Evolutionary conservation across 2,888 invertebrate genomes (phyloP).

Genomic region (Lepidocyrtinus sp.): DNA sequence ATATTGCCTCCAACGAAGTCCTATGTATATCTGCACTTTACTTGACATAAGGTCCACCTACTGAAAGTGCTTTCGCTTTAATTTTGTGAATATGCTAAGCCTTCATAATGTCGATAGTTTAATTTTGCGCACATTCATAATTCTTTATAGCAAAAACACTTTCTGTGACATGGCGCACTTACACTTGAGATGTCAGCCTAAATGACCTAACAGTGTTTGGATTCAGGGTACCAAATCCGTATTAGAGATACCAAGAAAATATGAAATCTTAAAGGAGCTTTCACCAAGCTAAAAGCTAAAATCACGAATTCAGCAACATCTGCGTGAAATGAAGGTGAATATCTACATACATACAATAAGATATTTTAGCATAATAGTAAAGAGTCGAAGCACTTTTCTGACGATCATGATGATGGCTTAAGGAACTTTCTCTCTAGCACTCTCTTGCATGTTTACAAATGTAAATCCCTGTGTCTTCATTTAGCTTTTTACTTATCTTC

Average conservation of each 20-base stretch:
- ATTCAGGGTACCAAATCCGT: no score
- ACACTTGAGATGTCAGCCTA: neutral
- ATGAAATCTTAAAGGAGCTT: neutral
- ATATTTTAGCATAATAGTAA: neutral
- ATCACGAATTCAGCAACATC: neutral
- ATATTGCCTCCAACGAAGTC: no score
- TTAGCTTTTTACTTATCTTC: conserved; percentile 43
- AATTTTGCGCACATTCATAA: no score
- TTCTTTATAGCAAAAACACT: no score
- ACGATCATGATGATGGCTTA: neutral
- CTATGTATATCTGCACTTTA: no score
- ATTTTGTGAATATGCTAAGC: no score
- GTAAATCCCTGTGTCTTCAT: conserved; percentile 42
- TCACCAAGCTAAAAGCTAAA: neutral
- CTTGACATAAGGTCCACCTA: no score
- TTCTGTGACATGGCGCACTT: neutral
- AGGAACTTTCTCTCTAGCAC: neutral
- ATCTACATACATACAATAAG: neutral
- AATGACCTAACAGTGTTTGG: no score
- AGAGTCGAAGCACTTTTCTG: neutral
- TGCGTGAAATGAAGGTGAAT: neutral
- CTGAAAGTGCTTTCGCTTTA: no score
- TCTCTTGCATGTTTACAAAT: conserved; percentile 19
- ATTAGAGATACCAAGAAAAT: neutral
- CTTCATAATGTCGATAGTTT: no score